A percentile compares a stretch with the other conserved stretches of the same genome.
phyloP scores from a whole-genome alignment of 2,888 invertebrate species.

The Octonoba sinensis region DNA sequence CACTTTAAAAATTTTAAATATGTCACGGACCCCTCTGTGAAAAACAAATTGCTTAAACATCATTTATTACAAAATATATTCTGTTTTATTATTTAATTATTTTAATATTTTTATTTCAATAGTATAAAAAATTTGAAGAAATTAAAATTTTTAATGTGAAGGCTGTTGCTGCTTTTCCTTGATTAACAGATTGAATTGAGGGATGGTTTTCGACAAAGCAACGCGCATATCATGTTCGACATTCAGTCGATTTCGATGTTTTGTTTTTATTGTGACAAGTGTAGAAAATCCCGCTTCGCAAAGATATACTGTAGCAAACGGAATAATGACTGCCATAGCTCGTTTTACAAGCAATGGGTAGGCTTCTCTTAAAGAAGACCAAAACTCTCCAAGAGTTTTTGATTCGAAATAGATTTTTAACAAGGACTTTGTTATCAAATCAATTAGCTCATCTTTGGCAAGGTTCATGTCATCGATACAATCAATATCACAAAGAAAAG shows the following conservation, averaged over 20 bases:
- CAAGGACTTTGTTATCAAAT: slow-evolving; percentile 40
- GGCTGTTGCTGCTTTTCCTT: slow-evolving; percentile 47
- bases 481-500: slow-evolving; percentile 53
- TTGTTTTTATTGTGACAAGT: slow-evolving; percentile 43
- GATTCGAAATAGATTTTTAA: no score
- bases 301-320: slow-evolving; percentile 28
- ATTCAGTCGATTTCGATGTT: slow-evolving; percentile 45
- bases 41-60: slow-evolving; percentile 34
- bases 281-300: slow-evolving; percentile 35
- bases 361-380: slow-evolving; percentile 18
- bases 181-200: slow-evolving; percentile 41
- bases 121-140: slow-evolving; percentile 47
- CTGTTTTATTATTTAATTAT: no score
- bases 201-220: slow-evolving; percentile 49
- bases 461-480: slow-evolving; percentile 50
- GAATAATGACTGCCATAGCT: slow-evolving; percentile 23
- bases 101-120: no score
- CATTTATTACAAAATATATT: no score
- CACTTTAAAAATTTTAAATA: slow-evolving; percentile 47
- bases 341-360: slow-evolving; percentile 26
- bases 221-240: slow-evolving; percentile 42
- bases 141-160: slow-evolving; percentile 44
- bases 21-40: slow-evolving; percentile 42
- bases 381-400: no score
- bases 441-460: slow-evolving; percentile 39